Conservation (phyloP, 1,140 invertebrate genomes). For the Drosophila kepulauana region DNA sequence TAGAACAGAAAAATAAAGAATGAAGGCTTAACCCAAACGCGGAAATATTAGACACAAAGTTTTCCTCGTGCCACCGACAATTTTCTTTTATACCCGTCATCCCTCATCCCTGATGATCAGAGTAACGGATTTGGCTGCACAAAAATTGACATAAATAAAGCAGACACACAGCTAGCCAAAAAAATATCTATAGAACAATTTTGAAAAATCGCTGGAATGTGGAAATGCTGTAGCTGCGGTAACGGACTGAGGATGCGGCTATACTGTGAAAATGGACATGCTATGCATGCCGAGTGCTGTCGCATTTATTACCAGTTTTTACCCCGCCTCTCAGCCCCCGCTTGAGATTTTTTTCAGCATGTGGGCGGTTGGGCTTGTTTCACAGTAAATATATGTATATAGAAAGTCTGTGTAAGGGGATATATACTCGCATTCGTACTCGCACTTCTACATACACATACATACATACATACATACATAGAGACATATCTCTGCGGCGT, state of each 20-base stretch:
- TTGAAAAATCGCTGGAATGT: conserved; percentile 63
- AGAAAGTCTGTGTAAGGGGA: conserved; percentile 34
- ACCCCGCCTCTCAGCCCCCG: neutral
- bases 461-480: neutral
- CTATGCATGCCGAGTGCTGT: conserved; percentile 77
- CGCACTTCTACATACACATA: neutral
- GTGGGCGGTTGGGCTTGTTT: conserved; percentile 30
- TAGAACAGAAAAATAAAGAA: neutral
- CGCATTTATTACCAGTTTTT: conserved; percentile 72
- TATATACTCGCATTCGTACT: conserved; percentile 5
- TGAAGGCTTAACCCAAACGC: conserved; percentile 52
- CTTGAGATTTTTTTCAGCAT: conserved; percentile 37
- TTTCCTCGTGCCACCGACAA: conserved; percentile 35
- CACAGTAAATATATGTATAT: conserved; percentile 10
- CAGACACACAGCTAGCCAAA: conserved; percentile 42
- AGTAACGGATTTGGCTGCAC: conserved; percentile 40
- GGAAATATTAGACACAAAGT: conserved; percentile 60
- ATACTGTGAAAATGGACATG: conserved; percentile 72
- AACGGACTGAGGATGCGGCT: neutral
- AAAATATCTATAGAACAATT: conserved; percentile 55
- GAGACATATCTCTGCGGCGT: conserved; percentile 51
- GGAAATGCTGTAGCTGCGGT: conserved; percentile 8
- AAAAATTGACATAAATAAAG: conserved; percentile 76
- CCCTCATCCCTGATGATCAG: neutral
- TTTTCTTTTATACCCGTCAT: conserved; percentile 22